Evolutionary conservation across 2,113 vertebrate genomes (phyloP).

Genomic region (Petromus typicus): DNA sequence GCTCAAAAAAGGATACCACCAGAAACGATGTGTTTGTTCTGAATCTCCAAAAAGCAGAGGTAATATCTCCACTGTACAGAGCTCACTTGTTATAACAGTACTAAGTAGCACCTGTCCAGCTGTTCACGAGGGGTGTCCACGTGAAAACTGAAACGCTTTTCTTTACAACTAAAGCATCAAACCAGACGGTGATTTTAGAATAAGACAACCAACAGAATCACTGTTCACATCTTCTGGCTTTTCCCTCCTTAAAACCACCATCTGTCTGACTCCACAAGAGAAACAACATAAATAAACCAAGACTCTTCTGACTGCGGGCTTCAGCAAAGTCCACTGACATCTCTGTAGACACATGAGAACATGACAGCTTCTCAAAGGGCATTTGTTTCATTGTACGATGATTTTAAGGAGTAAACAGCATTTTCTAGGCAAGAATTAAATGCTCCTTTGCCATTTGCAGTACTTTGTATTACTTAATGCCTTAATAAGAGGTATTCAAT

Average conservation of each 20-base stretch:
- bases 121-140: not conserved
- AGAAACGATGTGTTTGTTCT: not conserved
- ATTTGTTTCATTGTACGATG: constrained; percentile 6
- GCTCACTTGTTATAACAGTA: not conserved
- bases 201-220: constrained; percentile 24
- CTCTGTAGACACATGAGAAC: not conserved
- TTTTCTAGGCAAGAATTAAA: not conserved
- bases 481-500: constrained; percentile 2
- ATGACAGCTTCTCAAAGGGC: not conserved
- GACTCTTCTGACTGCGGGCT: not conserved
- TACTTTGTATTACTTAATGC: not conserved
- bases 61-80: not conserved
- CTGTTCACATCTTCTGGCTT: not conserved
- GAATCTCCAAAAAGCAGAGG: not conserved
- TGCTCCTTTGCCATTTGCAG: not conserved
- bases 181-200: constrained; percentile 25
- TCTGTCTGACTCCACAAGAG: not conserved
- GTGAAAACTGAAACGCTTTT: constrained; percentile 36
- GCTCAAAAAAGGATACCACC: not conserved
- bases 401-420: not conserved
- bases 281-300: constrained; percentile 19
- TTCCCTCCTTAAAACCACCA: not conserved
- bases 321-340: not conserved
- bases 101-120: not conserved
- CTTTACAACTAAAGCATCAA: constrained; percentile 13